Evolutionary conservation across 2,888 invertebrate genomes (phyloP).

Genomic region (Hartigia nigra): DNA sequence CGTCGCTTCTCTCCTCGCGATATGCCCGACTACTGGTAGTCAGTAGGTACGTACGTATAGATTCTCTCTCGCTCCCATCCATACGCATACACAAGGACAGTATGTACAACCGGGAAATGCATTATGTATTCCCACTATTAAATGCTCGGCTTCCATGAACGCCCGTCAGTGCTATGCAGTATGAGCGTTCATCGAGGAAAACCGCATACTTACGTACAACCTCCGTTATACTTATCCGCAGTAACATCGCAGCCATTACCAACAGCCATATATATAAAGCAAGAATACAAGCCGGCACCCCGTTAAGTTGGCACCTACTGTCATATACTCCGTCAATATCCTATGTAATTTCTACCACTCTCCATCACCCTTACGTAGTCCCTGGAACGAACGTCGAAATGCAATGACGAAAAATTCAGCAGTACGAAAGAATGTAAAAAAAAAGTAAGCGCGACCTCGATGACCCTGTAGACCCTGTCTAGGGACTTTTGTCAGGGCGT

Average conservation of each 20-base stretch:
- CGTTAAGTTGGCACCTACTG: neutral
- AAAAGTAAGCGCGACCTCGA: neutral
- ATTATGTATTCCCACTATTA: conserved; percentile 14
- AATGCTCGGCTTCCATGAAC: conserved; percentile 2
- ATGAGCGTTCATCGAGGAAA: conserved; percentile 1
- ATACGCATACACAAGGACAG: conserved; percentile 25
- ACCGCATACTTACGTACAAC: neutral
- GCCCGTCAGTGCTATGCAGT: conserved; percentile 9
- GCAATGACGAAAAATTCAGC: neutral
- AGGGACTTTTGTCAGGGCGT: neutral
- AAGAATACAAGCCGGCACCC: neutral
- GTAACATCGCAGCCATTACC: neutral
- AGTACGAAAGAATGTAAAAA: neutral
- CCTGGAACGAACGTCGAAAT: neutral
- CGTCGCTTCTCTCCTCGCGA: neutral
- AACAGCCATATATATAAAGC: neutral
- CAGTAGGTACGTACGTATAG: neutral
- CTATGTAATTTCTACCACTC: neutral
- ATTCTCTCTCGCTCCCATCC: conserved; percentile 3
- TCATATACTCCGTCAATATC: neutral
- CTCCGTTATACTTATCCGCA: neutral
- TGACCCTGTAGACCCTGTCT: neutral
- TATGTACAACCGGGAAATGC: conserved; percentile 30
- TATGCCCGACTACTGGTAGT: neutral
- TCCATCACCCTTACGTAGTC: no score